Percentiles rank a stretch among this genome's conserved stretches.
Evolutionary conservation across 2,113 vertebrate genomes (phyloP).

Genomic region (Amphiprion percula): DNA sequence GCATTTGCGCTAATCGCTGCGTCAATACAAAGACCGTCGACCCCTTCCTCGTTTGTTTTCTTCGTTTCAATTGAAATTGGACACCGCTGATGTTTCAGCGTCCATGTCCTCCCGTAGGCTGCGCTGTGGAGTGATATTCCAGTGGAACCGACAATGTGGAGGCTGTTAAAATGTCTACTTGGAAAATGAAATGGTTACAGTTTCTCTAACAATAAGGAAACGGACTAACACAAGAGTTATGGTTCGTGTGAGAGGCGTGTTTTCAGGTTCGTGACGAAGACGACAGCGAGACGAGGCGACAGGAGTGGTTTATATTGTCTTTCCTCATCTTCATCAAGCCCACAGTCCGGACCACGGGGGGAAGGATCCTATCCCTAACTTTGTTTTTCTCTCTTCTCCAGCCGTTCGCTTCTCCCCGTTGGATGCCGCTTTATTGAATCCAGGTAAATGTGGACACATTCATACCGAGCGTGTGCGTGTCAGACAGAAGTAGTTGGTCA

Average conservation of each 20-base stretch:
- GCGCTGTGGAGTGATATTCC: conserved; percentile 83
- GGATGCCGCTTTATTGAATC: conserved; percentile 79
- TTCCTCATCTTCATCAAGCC: conserved; percentile 70
- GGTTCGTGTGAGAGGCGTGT: conserved; percentile 44
- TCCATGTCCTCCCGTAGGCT: conserved; percentile 75
- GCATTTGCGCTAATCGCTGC: neutral
- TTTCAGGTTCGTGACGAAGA: conserved; percentile 66
- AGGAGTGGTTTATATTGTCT: conserved; percentile 61
- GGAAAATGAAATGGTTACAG: conserved; percentile 84
- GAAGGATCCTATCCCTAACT: conserved; percentile 85
- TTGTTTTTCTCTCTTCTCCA: conserved; percentile 81
- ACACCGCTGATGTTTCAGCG: conserved; percentile 80
- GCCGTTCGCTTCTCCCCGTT: conserved; percentile 68
- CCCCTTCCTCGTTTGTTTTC: neutral
- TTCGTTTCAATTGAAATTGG: conserved; percentile 75
- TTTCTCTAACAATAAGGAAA: conserved; percentile 71
- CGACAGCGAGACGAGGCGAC: conserved; percentile 32
- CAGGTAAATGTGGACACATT: conserved; percentile 68
- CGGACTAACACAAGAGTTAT: conserved; percentile 64
- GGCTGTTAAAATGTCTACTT: conserved; percentile 89
- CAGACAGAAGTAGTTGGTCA: conserved; percentile 4
- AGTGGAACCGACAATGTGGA: conserved; percentile 87
- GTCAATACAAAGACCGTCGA: too few relatives aligned
- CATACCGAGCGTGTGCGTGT: neutral
- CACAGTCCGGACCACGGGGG: conserved; percentile 77